Evolutionary conservation across 2,888 invertebrate genomes (phyloP).

Genomic region (Fragum fragum): DNA sequence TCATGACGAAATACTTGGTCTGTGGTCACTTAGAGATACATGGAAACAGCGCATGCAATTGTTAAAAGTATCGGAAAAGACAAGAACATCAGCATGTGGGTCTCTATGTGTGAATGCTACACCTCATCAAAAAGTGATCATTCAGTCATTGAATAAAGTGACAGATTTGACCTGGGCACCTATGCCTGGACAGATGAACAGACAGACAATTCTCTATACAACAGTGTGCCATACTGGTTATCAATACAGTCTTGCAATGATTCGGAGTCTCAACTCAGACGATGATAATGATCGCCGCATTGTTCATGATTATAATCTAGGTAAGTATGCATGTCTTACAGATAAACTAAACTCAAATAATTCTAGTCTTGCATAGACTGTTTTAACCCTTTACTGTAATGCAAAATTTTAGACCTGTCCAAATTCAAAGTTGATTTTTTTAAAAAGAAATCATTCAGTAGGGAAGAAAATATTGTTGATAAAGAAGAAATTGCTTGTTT

Average conservation of each 20-base stretch:
- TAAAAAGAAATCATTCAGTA: too few species aligned
- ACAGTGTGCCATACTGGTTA: slow-evolving; percentile 78
- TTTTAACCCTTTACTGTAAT: too few species aligned
- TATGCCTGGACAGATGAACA: slow-evolving; percentile 32
- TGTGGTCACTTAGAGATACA: slow-evolving; percentile 78
- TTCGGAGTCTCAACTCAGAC: slow-evolving; percentile 55
- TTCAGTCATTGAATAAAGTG: slow-evolving; percentile 75
- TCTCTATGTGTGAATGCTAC: slow-evolving; percentile 62
- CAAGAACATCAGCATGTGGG: slow-evolving; percentile 21
- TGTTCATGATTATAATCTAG: slow-evolving; percentile 60
- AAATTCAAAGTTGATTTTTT: too few species aligned
- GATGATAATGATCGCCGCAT: slow-evolving; percentile 11
- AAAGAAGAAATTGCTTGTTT: too few species aligned
- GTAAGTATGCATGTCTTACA: too few species aligned
- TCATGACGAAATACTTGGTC: slow-evolving; percentile 72
- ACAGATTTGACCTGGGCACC: slow-evolving; percentile 81
- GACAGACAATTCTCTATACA: slow-evolving; percentile 77
- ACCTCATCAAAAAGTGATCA: slow-evolving; percentile 56
- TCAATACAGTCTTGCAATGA: slow-evolving; percentile 73
- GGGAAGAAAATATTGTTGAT: too few species aligned
- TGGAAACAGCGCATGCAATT: slow-evolving; percentile 78
- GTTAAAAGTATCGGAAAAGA: slow-evolving; percentile 63
- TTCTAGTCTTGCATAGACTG: too few species aligned
- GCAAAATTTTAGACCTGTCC: too few species aligned
- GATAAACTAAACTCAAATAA: too few species aligned